Conservation (phyloP, 2,113 vertebrate genomes). For the Psammodynastes pulverulentus region DNA sequence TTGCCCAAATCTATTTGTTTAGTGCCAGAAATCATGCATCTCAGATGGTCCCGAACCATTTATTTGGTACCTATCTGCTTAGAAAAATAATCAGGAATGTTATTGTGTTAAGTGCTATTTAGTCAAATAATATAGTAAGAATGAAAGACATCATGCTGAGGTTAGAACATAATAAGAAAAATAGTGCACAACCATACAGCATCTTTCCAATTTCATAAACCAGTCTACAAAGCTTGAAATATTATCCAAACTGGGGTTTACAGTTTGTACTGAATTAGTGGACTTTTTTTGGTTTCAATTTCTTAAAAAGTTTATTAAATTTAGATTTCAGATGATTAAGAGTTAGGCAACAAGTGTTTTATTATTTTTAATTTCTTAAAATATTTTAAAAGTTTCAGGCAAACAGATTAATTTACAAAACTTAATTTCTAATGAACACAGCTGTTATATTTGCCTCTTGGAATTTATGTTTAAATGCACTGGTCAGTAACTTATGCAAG, state of each 20-base stretch:
- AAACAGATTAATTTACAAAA: background rate
- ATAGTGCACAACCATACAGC: background rate
- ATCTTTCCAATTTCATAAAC: background rate
- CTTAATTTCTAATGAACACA: background rate
- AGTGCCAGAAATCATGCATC: background rate
- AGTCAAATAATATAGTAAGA: background rate
- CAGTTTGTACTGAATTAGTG: background rate
- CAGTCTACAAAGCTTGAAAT: background rate
- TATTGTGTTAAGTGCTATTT: background rate
- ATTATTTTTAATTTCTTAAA: background rate
- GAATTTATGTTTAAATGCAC: background rate
- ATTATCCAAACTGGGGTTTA: background rate
- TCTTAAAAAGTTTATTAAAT: background rate
- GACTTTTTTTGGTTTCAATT: background rate
- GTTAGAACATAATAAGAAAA: background rate
- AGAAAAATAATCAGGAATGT: background rate
- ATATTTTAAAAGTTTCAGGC: background rate
- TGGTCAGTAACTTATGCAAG: slow-evolving; percentile 15
- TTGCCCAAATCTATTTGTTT: background rate
- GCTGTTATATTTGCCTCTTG: background rate
- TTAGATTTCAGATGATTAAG: background rate
- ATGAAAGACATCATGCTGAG: background rate
- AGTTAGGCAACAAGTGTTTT: background rate
- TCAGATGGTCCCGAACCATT: background rate
- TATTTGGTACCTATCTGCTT: background rate